Evolutionary conservation across 2,797 vertebrate species (phyloP), one percentile per base, ranked within the genome.

Genomic region (Crossoptilon crossoptilon): DNA sequence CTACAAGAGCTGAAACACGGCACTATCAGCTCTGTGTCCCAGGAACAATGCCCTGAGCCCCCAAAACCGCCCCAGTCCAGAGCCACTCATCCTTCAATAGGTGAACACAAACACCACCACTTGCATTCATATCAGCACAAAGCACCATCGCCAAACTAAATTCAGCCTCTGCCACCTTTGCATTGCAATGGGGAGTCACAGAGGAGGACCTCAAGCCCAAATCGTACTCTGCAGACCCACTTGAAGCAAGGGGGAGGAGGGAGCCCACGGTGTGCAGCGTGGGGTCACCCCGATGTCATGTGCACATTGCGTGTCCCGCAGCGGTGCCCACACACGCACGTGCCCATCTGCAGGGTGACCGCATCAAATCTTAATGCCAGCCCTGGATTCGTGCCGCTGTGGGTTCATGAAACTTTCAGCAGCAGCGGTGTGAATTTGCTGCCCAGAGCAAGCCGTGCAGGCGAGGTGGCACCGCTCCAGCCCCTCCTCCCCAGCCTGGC

Each of bases 401-500:
- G 58, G 68, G 82, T 53, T 97, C 97, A 97, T 97, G 37, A 97
- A 97, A 96, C 22, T 96, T 97, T 97, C 68, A 97, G 82, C 76
- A 95, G 94, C 56, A 13, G 58, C 6, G 1, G 69, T 31, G 95
- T 94, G 97, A 93, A 95, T 74, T 78, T 10, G 31, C 87, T 51
- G 78, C 68, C 62, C 91, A 14, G 58, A 3, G 0, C 69, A 62
- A 70, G 18, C 39, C 18, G 6, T 29, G 24, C 1, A 18, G 79
- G 79, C 29, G 44, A 26, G 51, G 19, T 48, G 69, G 71, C 55
- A 44, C 22, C 0, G 0, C 72, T 33, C 29, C 33, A 15, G 5
- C 3, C 13, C 41, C 11, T 46, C 2, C 9, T 48, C 55, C 31
- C 49, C 51, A 43, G 0, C 3, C 14, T 1, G 10, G 44, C 4